A percentile compares a stretch with the other conserved stretches of the same genome.
These are phyloP conservation scores for Rambutsinella grinnellia DNA, from an alignment of 2,888 invertebrate species.

Conservation along the genomic window DNA sequence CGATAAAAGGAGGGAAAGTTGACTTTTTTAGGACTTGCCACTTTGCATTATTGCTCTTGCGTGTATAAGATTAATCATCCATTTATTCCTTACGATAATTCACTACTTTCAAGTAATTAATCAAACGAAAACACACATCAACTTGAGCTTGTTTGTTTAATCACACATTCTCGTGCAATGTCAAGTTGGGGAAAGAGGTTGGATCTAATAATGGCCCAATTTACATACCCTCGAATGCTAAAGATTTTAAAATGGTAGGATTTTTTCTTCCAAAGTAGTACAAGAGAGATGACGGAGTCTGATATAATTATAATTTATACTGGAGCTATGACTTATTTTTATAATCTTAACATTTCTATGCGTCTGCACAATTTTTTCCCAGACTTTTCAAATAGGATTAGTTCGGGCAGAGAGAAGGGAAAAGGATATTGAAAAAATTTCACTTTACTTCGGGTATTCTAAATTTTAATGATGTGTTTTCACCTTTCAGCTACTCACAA, in stretches of 20 bases:
- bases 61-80: constrained; percentile 5
- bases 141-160: constrained; percentile 30
- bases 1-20: constrained; percentile 1
- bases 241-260: too few species aligned
- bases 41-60: background rate
- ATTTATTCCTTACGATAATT: constrained; percentile 4
- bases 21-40: background rate
- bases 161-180: constrained; percentile 25
- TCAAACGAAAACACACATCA: constrained; percentile 12
- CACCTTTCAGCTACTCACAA: background rate
- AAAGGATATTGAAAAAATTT: background rate
- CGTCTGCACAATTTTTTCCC: too few species aligned
- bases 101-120: constrained; percentile 20
- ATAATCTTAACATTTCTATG: too few species aligned
- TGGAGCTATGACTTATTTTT: too few species aligned
- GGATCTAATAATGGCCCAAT: background rate
- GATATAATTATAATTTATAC: background rate
- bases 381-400: background rate
- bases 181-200: background rate
- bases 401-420: background rate
- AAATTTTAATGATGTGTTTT: background rate
- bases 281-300: too few species aligned
- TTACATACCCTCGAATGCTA: background rate
- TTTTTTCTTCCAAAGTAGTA: background rate
- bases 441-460: background rate